A percentile compares a stretch with the other conserved stretches of the same genome.
These are phyloP conservation scores for Steinernema carpocapsae DNA, from an alignment of 2,888 invertebrate species.

Conservation along the genomic window DNA sequence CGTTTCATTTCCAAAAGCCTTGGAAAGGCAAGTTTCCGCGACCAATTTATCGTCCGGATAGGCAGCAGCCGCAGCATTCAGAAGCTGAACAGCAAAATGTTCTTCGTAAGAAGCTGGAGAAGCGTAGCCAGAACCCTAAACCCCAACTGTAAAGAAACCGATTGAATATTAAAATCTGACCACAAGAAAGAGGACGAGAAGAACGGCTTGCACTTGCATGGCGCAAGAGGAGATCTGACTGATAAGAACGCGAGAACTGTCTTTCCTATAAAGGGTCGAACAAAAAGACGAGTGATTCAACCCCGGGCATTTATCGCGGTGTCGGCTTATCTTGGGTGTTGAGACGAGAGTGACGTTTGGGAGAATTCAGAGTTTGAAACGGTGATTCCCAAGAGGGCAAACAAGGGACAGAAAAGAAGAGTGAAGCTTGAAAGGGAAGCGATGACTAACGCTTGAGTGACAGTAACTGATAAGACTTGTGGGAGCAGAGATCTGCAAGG, in stretches of 20 bases:
- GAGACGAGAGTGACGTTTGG: too few species aligned
- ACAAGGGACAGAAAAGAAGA: too few species aligned
- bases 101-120: background rate
- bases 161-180: background rate
- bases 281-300: background rate
- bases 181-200: background rate
- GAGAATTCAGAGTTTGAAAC: too few species aligned
- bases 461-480: too few species aligned
- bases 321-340: too few species aligned
- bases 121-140: background rate
- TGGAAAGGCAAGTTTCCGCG: background rate
- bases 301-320: background rate
- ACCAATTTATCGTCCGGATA: background rate
- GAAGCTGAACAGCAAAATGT: background rate
- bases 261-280: background rate
- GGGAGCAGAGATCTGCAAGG: too few species aligned
- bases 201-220: constrained; percentile 9
- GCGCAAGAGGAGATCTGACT: background rate
- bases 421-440: too few species aligned
- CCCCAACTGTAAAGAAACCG: background rate
- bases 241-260: background rate
- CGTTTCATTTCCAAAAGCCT: background rate
- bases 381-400: too few species aligned
- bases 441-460: too few species aligned
- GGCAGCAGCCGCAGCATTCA: constrained; percentile 13